Evolutionary conservation across 2,113 vertebrate genomes (phyloP).

Genomic region (Fregetta grallaria): DNA sequence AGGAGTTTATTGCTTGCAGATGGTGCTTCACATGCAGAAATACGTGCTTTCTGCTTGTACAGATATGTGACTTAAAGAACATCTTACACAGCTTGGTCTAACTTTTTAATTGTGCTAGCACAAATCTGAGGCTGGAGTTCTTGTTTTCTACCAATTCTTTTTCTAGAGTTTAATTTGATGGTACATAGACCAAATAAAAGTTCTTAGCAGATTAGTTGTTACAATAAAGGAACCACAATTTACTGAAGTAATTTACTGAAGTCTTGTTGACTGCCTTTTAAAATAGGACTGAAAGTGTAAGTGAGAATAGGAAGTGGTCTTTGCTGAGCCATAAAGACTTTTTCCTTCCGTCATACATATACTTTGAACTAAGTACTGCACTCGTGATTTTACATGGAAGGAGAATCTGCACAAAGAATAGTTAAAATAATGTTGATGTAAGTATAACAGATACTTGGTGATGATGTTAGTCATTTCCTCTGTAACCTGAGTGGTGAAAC

Average conservation of each 20-base stretch:
- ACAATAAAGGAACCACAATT: not conserved
- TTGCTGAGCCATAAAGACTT: not conserved
- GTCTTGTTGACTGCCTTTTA: not conserved
- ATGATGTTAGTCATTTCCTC: not conserved
- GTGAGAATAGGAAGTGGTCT: not conserved
- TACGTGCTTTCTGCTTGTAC: not conserved
- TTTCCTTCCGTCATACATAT: rapidly evolving
- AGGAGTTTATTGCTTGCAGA: conserved; percentile 9
- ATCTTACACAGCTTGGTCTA: not conserved
- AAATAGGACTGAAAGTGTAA: not conserved
- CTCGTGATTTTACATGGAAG: not conserved
- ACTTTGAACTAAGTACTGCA: not conserved
- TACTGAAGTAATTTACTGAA: not conserved
- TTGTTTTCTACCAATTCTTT: not conserved
- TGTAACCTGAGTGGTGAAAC: not conserved
- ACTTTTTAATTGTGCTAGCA: not conserved
- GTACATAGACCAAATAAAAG: not conserved
- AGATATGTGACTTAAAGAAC: not conserved
- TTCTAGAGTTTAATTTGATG: not conserved
- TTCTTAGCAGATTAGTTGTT: not conserved
- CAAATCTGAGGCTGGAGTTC: not conserved
- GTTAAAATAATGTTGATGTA: not conserved
- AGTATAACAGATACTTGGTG: not conserved
- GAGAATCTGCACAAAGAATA: not conserved
- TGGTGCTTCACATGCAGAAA: not conserved